A percentile compares a stretch with the other conserved stretches of the same genome.
phyloP scores from a whole-genome alignment of 2,888 invertebrate species.

The Andrena flavipes region DNA sequence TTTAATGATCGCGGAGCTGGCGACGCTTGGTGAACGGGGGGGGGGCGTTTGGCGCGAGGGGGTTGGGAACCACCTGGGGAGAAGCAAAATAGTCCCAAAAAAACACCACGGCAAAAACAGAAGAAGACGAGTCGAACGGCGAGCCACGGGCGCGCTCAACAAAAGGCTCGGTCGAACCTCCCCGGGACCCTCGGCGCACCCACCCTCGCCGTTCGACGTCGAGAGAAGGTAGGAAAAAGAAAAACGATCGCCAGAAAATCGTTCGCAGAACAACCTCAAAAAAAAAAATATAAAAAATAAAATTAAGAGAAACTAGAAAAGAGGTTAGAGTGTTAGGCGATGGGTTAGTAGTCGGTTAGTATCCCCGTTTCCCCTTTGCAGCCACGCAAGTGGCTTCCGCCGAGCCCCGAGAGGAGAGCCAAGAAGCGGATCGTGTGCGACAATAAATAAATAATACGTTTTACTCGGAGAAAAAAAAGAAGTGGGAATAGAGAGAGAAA shows the following conservation, averaged over 20 bases:
- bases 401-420: slow-evolving; percentile 85
- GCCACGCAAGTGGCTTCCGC: slow-evolving; percentile 84
- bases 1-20: neutral
- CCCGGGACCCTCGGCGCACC: neutral
- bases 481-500: slow-evolving; percentile 53
- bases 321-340: slow-evolving; percentile 72
- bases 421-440: slow-evolving; percentile 81
- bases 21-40: neutral
- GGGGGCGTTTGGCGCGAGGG: slow-evolving; percentile 8
- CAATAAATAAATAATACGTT: slow-evolving; percentile 52
- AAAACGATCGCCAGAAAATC: slow-evolving; percentile 36
- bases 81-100: slow-evolving; percentile 50
- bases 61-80: slow-evolving; percentile 29
- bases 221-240: neutral
- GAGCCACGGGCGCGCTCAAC: neutral
- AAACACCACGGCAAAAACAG: slow-evolving; percentile 53
- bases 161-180: neutral
- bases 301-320: no score
- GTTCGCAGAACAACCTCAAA: slow-evolving; percentile 39
- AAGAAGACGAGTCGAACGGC: slow-evolving; percentile 17
- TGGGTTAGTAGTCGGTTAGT: slow-evolving; percentile 81
- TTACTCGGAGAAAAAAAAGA: slow-evolving; percentile 50
- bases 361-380: slow-evolving; percentile 76
- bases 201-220: slow-evolving; percentile 28
- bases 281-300: neutral